A percentile compares a stretch with the other conserved stretches of the same genome.
phyloP scores from a whole-genome alignment of 2,113 vertebrate species.

The Platichthys stellatus region DNA sequence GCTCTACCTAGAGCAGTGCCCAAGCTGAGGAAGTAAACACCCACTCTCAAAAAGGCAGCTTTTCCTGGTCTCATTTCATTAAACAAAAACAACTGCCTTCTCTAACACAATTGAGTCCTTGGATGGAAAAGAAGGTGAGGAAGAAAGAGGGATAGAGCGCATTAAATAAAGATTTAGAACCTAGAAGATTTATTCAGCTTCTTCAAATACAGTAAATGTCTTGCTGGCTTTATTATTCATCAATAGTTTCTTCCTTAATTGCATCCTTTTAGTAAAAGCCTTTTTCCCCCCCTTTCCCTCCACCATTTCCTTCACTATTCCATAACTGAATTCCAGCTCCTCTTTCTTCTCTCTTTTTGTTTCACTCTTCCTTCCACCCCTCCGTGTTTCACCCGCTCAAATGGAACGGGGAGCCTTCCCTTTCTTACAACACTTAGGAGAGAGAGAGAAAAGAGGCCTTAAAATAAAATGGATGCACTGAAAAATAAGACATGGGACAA shows the following conservation, averaged over 20 bases:
- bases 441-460: slow-evolving; percentile 66
- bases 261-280: slow-evolving; percentile 74
- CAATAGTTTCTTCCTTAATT: slow-evolving; percentile 76
- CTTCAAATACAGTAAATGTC: slow-evolving; percentile 80
- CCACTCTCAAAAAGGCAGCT: slow-evolving; percentile 49
- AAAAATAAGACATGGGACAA: slow-evolving; percentile 79
- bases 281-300: slow-evolving; percentile 56
- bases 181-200: slow-evolving; percentile 70
- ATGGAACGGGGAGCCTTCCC: slow-evolving; percentile 59
- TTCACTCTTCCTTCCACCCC: slow-evolving; percentile 75
- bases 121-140: slow-evolving; percentile 47
- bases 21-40: slow-evolving; percentile 66
- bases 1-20: slow-evolving; percentile 26
- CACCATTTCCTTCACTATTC: slow-evolving; percentile 71
- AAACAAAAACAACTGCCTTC: slow-evolving; percentile 70
- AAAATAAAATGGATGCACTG: slow-evolving; percentile 78
- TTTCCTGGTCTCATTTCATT: slow-evolving; percentile 69
- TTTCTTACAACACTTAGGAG: slow-evolving; percentile 64
- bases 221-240: slow-evolving; percentile 64
- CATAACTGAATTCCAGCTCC: slow-evolving; percentile 78
- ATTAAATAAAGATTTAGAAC: slow-evolving; percentile 76
- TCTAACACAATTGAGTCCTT: slow-evolving; percentile 47
- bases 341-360: slow-evolving; percentile 73
- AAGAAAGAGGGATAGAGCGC: slow-evolving; percentile 44
- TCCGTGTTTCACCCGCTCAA: slow-evolving; percentile 60